Evolutionary conservation across 2,113 vertebrate genomes (phyloP).

Genomic region (Pseudorectes ferrugineus): DNA sequence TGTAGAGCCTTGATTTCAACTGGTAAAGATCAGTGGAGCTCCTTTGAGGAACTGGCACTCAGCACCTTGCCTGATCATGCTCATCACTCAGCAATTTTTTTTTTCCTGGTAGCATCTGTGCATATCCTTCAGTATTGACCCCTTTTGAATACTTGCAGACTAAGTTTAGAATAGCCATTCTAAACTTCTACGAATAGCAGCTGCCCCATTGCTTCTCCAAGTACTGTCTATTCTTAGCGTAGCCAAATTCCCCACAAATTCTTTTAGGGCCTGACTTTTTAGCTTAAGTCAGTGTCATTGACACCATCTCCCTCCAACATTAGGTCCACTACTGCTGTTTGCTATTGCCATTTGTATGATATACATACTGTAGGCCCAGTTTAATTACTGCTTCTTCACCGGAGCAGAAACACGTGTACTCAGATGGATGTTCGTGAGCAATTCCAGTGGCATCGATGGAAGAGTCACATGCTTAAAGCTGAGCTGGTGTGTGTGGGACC

Average conservation of each 20-base stretch:
- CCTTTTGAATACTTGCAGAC: not conserved
- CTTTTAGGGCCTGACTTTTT: not conserved
- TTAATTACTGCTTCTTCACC: not conserved
- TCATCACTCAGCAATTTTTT: not conserved
- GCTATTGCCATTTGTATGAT: not conserved
- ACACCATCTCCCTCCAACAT: not conserved
- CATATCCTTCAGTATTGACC: constrained; percentile 1
- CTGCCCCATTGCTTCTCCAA: constrained; percentile 9
- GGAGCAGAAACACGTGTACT: not conserved
- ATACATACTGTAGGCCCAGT: not conserved
- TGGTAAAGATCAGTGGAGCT: not conserved
- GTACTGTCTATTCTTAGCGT: constrained; percentile 22
- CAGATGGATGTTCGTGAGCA: rapidly evolving
- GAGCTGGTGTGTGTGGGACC: not conserved
- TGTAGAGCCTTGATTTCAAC: not conserved
- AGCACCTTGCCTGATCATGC: not conserved
- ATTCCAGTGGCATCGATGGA: not conserved
- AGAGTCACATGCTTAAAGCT: not conserved
- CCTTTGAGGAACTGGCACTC: constrained; percentile 43
- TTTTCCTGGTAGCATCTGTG: constrained; percentile 3
- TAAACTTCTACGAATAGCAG: constrained; percentile 32
- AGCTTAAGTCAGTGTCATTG: not conserved
- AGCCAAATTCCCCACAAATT: constrained; percentile 12
- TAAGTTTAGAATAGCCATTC: not conserved
- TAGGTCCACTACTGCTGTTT: not conserved